Conservation (phyloP, 1,140 invertebrate species). For the Anagrus nilaparvatae region DNA sequence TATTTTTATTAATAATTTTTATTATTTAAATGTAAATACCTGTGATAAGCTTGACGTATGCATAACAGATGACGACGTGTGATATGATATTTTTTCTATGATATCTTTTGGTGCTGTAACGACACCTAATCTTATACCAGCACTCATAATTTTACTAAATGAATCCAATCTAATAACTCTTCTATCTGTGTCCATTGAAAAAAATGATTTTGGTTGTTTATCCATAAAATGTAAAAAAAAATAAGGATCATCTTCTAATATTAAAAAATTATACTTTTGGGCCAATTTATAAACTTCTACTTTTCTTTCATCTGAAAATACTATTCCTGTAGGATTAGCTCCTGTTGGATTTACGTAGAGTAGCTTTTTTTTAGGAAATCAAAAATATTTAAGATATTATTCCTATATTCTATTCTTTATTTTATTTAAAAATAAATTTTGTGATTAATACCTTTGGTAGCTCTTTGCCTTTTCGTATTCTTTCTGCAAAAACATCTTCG, state of each 20-base stretch:
- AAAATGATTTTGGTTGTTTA: conserved; percentile 43
- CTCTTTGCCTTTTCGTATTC: conserved; percentile 14
- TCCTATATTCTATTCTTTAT: background rate
- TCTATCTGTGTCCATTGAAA: conserved; percentile 52
- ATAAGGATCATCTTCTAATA: conserved; percentile 57
- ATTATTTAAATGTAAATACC: conserved; percentile 39
- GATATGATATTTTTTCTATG: conserved; percentile 34
- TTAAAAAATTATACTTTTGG: conserved; percentile 49
- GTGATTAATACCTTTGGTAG: conserved; percentile 32
- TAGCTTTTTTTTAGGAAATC: conserved; percentile 28
- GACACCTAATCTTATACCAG: conserved; percentile 45
- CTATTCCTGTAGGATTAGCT: conserved; percentile 49
- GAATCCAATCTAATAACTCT: conserved; percentile 54
- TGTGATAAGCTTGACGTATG: conserved; percentile 51
- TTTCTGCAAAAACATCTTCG: conserved; percentile 23
- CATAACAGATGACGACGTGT: conserved; percentile 44
- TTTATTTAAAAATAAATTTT: conserved; percentile 3
- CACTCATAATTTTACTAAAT: conserved; percentile 53
- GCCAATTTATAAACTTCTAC: conserved; percentile 48
- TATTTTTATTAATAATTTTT: no score
- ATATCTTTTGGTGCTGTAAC: conserved; percentile 43
- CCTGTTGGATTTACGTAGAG: conserved; percentile 53
- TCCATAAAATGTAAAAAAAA: conserved; percentile 49
- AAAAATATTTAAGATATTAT: conserved; percentile 3
- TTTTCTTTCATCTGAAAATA: conserved; percentile 41